phyloP scores from a whole-genome alignment of 2,888 invertebrate species.

The Harmothoe impar region DNA sequence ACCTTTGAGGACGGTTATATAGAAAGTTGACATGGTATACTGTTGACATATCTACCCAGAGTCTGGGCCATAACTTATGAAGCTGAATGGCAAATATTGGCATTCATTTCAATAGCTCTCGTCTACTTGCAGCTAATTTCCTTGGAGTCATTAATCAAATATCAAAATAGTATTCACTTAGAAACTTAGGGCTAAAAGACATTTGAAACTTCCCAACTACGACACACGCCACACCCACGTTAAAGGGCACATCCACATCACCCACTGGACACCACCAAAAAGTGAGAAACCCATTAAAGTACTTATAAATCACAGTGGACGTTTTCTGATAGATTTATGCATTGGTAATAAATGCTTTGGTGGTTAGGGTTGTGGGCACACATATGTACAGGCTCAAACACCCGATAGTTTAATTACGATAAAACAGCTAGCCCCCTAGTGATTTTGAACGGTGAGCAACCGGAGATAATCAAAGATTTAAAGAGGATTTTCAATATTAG shows the following conservation, averaged over 20 bases:
- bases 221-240: neutral
- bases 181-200: no score
- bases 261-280: neutral
- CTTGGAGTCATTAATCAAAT: no score
- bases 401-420: no score
- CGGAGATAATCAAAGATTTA: no score
- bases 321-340: neutral
- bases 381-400: no score
- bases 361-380: neutral
- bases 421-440: no score
- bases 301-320: neutral
- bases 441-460: no score
- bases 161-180: no score
- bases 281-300: neutral
- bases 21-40: neutral
- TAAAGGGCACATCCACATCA: neutral
- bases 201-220: neutral
- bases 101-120: no score
- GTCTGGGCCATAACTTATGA: neutral
- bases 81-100: no score
- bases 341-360: neutral
- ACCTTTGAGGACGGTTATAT: slow-evolving; percentile 7
- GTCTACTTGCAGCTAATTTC: no score
- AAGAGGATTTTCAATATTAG: no score
- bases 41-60: slow-evolving; percentile 5